Percentiles rank a stretch among this genome's conserved stretches.
Evolutionary conservation across 2,113 vertebrate species (phyloP).

Genomic region (Bostrychus sinensis): DNA sequence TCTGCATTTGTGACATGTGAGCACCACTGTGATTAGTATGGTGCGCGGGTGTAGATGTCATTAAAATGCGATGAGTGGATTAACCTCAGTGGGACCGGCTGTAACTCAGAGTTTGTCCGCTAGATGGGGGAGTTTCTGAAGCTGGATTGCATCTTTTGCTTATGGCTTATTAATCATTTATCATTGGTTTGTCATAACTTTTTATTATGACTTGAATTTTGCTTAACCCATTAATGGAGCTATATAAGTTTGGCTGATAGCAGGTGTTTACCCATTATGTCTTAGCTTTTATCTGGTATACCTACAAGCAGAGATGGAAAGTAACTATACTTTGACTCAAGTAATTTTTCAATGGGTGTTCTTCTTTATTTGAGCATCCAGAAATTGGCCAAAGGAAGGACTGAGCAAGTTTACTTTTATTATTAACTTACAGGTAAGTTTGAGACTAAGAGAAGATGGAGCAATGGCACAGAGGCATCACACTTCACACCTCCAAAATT

Average conservation of each 20-base stretch:
- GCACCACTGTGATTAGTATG: constrained; percentile 35
- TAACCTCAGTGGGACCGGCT: constrained; percentile 47
- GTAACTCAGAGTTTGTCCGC: constrained; percentile 17
- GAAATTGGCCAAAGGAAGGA: too few species aligned
- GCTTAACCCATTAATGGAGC: too few species aligned
- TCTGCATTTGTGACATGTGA: constrained; percentile 9
- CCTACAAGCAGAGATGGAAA: too few species aligned
- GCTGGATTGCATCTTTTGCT: constrained; percentile 5
- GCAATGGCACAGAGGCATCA: neutral
- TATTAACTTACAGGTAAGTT: too few species aligned
- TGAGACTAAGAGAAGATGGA: constrained; percentile 4
- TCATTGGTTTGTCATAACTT: neutral
- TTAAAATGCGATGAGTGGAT: constrained; percentile 61
- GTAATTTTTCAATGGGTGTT: too few species aligned
- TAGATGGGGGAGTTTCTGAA: constrained; percentile 47
- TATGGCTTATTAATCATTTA: neutral
- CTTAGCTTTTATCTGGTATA: too few species aligned
- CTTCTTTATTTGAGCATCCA: too few species aligned
- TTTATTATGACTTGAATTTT: neutral
- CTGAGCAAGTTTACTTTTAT: too few species aligned
- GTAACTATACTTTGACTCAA: too few species aligned
- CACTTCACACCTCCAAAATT: neutral
- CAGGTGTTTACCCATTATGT: too few species aligned
- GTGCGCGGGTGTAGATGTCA: constrained; percentile 50
- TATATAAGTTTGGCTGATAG: too few species aligned